phyloP scores from a whole-genome alignment of 2,113 vertebrate species.

The Ochotona princeps region DNA sequence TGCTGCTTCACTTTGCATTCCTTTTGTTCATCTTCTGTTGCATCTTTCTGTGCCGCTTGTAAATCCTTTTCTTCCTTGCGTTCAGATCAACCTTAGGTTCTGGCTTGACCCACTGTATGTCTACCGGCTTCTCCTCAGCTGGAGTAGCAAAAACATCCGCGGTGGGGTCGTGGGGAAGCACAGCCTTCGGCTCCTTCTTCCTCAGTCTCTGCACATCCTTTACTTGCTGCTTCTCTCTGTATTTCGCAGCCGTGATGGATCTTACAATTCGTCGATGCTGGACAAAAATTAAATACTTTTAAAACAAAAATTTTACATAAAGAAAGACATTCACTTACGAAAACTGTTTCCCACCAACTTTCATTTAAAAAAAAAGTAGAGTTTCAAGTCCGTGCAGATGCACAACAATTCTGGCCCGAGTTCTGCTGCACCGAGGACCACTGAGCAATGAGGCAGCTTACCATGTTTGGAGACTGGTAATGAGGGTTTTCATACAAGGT shows the following conservation, averaged over 20 bases:
- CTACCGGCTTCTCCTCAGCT: constrained; percentile 88
- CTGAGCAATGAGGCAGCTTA: constrained; percentile 78
- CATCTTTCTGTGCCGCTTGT: constrained; percentile 91
- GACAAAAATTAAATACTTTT: constrained; percentile 43
- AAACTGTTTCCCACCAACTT: not conserved
- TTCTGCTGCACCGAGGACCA: not conserved
- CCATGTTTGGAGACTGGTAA: constrained; percentile 96
- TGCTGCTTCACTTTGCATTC: constrained; percentile 71
- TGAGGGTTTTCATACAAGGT: constrained; percentile 95
- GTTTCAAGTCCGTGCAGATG: not conserved
- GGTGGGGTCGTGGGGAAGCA: constrained; percentile 90
- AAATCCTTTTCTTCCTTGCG: constrained; percentile 88
- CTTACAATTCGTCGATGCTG: constrained; percentile 92
- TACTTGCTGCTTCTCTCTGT: constrained; percentile 93
- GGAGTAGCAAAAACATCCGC: constrained; percentile 93
- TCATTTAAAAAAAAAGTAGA: not conserved
- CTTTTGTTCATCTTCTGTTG: constrained; percentile 82
- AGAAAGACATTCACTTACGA: constrained; percentile 9
- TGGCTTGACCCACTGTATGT: constrained; percentile 89
- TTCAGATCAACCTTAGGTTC: constrained; percentile 86
- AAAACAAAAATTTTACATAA: constrained; percentile 40
- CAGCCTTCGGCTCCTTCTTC: constrained; percentile 86
- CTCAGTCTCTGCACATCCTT: constrained; percentile 92
- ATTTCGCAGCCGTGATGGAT: constrained; percentile 90
- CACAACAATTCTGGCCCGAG: not conserved